Percentiles rank a stretch among this genome's conserved stretches.
phyloP scores from a whole-genome alignment of 2,888 invertebrate genomes.

The Trimorus sp. region DNA sequence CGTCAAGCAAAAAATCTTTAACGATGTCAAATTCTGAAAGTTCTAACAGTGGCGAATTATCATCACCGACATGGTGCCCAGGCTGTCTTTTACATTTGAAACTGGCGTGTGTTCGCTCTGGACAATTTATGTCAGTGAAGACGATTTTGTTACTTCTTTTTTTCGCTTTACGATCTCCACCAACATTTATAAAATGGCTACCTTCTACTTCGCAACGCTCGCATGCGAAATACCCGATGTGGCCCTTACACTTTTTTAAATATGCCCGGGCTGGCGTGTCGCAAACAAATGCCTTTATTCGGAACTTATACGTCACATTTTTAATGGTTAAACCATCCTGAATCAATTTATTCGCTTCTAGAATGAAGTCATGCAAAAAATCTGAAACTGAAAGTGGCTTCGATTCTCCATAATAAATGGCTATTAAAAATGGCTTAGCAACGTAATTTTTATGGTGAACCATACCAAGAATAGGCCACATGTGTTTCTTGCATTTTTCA shows the following conservation, averaged over 20 bases:
- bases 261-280: constrained; percentile 57
- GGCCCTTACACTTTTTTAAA: constrained; percentile 44
- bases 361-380: constrained; percentile 42
- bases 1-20: constrained; percentile 40
- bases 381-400: background rate
- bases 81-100: constrained; percentile 29
- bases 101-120: constrained; percentile 19
- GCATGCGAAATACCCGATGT: constrained; percentile 32
- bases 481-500: background rate
- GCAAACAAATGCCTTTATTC: constrained; percentile 35
- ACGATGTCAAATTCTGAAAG: constrained; percentile 22
- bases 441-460: background rate
- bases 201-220: constrained; percentile 41
- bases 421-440: background rate
- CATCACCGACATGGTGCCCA: constrained; percentile 44
- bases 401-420: background rate
- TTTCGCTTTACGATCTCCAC: background rate
- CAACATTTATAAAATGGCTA: no score
- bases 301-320: constrained; percentile 25
- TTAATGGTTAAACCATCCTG: constrained; percentile 28
- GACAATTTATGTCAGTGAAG: constrained; percentile 36
- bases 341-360: constrained; percentile 25
- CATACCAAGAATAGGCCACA: constrained; percentile 2
- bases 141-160: constrained; percentile 41
- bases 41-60: constrained; percentile 21